Evolutionary conservation across 2,797 vertebrate species (phyloP), one percentile per base, ranked within the genome.

Genomic region (Xenentodon cancila): DNA sequence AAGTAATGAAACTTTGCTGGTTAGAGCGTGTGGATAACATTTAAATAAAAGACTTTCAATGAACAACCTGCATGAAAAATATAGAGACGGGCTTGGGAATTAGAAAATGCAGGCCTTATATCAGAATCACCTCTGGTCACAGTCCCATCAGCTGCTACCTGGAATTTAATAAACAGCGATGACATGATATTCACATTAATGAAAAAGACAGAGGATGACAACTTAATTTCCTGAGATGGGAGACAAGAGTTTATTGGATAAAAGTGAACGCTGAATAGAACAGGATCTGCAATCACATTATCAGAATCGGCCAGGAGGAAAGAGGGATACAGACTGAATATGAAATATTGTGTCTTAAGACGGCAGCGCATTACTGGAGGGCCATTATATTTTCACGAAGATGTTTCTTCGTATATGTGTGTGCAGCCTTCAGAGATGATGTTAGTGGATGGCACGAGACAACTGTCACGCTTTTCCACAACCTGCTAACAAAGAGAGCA

Each of bases 221-320:
- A 84, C 78, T 92, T 92, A 76, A 94, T 94, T 93, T 94, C 93
- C 92, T 92, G 89, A 68, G 81, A 92, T 62, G 77, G 81, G 81
- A 92, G 87, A 87, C 85, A 85, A 81, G 84, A 82, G 85, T 76
- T 91, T 91, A 91, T 90, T 88, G 81, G 89, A 92, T 88, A 73
- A 83, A 91, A 81, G 71, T 59, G 81, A 85, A 88, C 67, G 71
- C 75, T 72, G 71, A 84, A 88, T 77, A 72, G 74, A 83, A 72
- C 53, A 12, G 64, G 53, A 18, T 63, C 74, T 54, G 59, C 69
- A 72, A 86, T 88, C 73, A 66, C 79, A 83, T 89, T 85, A 92
- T 86, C 75, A 72, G 76, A 86, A 74, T 54, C 68, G 34, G 71
- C 69, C 79, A 73, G 71, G 62, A 88, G 79, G 80, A 87, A 72